Evolutionary conservation across 2,113 vertebrate genomes (phyloP).

Genomic region (Terrapene triunguis): DNA sequence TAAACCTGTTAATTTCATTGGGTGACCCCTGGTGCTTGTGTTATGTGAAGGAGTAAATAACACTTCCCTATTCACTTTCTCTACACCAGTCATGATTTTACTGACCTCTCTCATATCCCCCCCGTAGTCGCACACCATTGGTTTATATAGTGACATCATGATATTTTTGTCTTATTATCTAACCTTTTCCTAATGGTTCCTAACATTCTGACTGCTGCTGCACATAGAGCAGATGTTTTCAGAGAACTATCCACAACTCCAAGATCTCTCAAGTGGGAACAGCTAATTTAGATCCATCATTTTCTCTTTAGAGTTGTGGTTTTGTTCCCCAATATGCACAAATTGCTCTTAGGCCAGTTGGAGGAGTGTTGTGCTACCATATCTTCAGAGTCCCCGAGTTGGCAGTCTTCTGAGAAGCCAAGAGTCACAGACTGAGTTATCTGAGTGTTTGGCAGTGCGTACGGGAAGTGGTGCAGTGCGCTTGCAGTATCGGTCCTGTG

Average conservation of each 20-base stretch:
- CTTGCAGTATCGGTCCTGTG: not conserved
- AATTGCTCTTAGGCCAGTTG: not conserved
- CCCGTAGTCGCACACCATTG: too few relatives aligned
- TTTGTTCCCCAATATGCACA: not conserved
- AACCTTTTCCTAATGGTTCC: not conserved
- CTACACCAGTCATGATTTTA: not conserved
- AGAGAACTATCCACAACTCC: not conserved
- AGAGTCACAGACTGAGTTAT: not conserved
- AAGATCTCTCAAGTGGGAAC: not conserved
- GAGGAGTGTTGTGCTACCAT: not conserved
- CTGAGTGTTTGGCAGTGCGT: not conserved
- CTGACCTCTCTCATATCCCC: not conserved
- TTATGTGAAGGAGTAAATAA: not conserved
- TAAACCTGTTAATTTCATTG: not conserved
- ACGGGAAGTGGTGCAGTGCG: not conserved
- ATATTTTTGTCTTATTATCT: not conserved
- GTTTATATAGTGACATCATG: too few relatives aligned
- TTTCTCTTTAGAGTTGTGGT: not conserved
- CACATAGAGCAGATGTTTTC: not conserved
- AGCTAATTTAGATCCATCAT: not conserved
- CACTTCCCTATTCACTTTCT: not conserved
- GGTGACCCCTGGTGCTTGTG: not conserved
- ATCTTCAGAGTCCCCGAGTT: not conserved
- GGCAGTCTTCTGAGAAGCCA: not conserved
- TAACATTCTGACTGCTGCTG: not conserved